These are phyloP conservation scores for Cosmia pyralina DNA, from an alignment of 2,888 invertebrate species.

Conservation along the genomic window DNA sequence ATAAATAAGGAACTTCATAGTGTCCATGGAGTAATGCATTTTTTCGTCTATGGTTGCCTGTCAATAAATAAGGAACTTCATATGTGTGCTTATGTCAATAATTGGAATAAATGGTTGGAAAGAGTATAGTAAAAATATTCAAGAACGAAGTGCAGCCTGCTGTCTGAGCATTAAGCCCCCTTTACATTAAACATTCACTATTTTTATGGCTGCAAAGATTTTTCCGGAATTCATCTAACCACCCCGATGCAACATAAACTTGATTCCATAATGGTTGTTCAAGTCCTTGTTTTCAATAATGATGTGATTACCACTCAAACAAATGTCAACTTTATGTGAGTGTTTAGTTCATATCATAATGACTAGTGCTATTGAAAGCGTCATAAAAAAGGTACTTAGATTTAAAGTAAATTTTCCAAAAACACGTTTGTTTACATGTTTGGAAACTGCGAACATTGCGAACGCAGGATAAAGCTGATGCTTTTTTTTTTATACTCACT, in stretches of 20 bases:
- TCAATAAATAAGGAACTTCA: too few species aligned
- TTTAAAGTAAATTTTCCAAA: not conserved
- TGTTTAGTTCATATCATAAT: not conserved
- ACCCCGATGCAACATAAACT: not conserved
- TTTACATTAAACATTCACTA: too few species aligned
- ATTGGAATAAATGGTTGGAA: too few species aligned
- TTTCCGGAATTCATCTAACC: not conserved
- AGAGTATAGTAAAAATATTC: too few species aligned
- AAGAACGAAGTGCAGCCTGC: not conserved
- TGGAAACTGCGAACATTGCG: not conserved
- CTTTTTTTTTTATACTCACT: constrained; percentile 16
- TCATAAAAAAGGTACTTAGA: not conserved
- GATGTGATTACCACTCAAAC: not conserved
- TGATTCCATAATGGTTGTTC: not conserved
- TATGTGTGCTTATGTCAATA: too few species aligned
- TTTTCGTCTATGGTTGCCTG: too few species aligned
- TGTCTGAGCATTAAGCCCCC: not conserved
- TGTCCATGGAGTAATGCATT: too few species aligned
- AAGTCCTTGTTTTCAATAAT: not conserved
- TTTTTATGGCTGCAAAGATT: not conserved
- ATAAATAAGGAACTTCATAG: too few species aligned
- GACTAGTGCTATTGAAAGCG: not conserved
- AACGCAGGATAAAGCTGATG: not conserved
- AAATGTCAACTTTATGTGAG: not conserved
- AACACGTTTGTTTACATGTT: not conserved